Base-by-base conservation (phyloP, 2,888 invertebrate species). In the Tetragonisca angustula region DNA sequence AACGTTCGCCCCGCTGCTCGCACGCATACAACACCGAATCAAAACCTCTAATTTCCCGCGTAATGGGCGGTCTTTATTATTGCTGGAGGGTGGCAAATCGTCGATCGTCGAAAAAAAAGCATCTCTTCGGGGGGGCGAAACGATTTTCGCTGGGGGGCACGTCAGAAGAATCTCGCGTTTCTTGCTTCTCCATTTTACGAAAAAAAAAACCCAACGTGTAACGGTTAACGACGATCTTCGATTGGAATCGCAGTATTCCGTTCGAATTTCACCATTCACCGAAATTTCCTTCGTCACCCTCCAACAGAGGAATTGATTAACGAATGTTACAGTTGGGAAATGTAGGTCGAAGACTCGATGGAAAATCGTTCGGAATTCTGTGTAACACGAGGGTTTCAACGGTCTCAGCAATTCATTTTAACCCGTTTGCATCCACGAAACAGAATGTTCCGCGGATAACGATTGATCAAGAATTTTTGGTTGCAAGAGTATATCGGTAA, bases 31-130 rank as follows among this genome's bases (percentile, higher is more conserved):
- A 79, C 70, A 84, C 82, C 85, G 87, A 86, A 89, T 87, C 87
- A 87, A 92, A 92, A 92, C 93, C 92, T 92, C 90, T 93, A 94
- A 94, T 93, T 93, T 94, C 77, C 90, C 86, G 88, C 91, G 89
- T 91, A 93, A 93, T 91, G 89, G 92, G 87, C 84, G 82, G 86
- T 86, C 89, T 86, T 89, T 90, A 89, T 89, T 87, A 85, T 84
- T 87, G 65, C 64, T 67, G 65, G 68, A 84, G 89, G 81, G 85
- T 85, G 87, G 83, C 82, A 72, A 75, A 68, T 70, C 76, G 64
- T 50, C 64, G 71, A 76, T 64, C 49, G 72, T n/a, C 56, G 54
- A 50, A 75, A 83, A 73, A 83, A 85, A 78, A 82, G 76, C 71
- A 75, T 70, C 79, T 81, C 83, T 54, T 76, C 71, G 43, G 86